Conservation (phyloP, 2,888 invertebrate species). For the Acronicta leporina region DNA sequence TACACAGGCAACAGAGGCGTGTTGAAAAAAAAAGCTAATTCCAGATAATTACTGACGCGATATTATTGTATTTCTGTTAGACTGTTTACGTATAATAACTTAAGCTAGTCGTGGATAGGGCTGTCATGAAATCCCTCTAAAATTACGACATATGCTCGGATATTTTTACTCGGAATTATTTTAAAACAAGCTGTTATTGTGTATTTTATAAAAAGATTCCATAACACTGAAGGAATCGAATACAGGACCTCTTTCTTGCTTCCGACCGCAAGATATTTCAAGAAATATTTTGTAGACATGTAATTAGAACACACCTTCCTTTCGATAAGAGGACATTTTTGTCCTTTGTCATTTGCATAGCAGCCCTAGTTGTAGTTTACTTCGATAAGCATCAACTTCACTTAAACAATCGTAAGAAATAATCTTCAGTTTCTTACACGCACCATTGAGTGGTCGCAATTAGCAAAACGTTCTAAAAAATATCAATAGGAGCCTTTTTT, state of each 20-base stretch:
- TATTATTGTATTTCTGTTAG: slow-evolving; percentile 45
- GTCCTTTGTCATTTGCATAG: too few relatives aligned
- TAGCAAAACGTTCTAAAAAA: slow-evolving; percentile 45
- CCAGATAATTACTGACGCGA: slow-evolving; percentile 43
- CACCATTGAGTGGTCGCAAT: slow-evolving; percentile 34
- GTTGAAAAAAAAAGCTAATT: slow-evolving; percentile 58
- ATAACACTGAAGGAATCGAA: too few relatives aligned
- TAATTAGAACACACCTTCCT: too few relatives aligned
- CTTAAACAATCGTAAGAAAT: slow-evolving; percentile 38
- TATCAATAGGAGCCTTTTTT: slow-evolving; percentile 40
- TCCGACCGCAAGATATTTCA: too few relatives aligned
- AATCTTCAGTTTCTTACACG: slow-evolving; percentile 45
- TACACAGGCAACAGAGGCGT: slow-evolving; percentile 22
- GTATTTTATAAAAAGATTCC: too few relatives aligned
- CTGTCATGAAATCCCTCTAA: too few relatives aligned
- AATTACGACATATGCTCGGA: too few relatives aligned
- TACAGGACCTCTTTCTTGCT: too few relatives aligned
- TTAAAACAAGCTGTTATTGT: too few relatives aligned
- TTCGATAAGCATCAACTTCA: slow-evolving; percentile 39
- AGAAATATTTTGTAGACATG: too few relatives aligned
- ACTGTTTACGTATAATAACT: slow-evolving; percentile 52
- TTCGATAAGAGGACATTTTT: too few relatives aligned
- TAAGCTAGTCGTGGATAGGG: slow-evolving; percentile 22
- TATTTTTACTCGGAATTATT: too few relatives aligned
- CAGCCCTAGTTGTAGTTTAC: slow-evolving; percentile 11